These are phyloP conservation scores for Oceanodroma leucorhoa DNA, from an alignment of 2,797 vertebrate species.

Conservation along the genomic window DNA sequence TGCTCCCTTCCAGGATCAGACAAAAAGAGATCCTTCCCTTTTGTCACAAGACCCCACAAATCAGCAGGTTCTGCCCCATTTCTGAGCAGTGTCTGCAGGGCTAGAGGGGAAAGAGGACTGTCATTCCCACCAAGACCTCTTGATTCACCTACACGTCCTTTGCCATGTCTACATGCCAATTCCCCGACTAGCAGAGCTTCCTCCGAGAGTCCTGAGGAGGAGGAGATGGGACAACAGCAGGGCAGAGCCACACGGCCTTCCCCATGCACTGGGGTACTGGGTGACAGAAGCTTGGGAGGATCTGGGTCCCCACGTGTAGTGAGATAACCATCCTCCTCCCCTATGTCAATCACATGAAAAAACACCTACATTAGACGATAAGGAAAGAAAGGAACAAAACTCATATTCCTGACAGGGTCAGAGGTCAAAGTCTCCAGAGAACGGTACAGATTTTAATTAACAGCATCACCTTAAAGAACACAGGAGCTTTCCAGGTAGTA, in stretches of 20 bases:
- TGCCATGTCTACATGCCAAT: background rate
- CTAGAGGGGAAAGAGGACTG: background rate
- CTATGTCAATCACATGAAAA: background rate
- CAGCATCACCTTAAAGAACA: background rate
- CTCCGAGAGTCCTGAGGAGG: background rate
- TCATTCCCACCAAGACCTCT: background rate
- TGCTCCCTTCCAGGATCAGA: background rate
- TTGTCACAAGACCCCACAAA: background rate
- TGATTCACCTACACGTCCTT: background rate
- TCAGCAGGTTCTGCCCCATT: background rate
- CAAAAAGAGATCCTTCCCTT: background rate
- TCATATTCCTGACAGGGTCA: background rate
- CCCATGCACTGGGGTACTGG: accelerated
- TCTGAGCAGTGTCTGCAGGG: background rate
- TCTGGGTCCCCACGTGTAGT: background rate
- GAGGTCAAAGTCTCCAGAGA: background rate
- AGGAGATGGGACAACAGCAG: background rate
- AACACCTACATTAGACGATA: background rate
- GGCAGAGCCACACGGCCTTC: background rate
- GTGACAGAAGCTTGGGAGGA: background rate
- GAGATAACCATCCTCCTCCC: background rate
- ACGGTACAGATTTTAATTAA: background rate
- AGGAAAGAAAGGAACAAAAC: background rate
- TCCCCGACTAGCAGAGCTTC: background rate
- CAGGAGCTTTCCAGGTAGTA: background rate